Evolutionary conservation across 1,140 invertebrate species (phyloP), one percentile per base, ranked within the genome.

Genomic region (Zaprionus ghesquierei): DNA sequence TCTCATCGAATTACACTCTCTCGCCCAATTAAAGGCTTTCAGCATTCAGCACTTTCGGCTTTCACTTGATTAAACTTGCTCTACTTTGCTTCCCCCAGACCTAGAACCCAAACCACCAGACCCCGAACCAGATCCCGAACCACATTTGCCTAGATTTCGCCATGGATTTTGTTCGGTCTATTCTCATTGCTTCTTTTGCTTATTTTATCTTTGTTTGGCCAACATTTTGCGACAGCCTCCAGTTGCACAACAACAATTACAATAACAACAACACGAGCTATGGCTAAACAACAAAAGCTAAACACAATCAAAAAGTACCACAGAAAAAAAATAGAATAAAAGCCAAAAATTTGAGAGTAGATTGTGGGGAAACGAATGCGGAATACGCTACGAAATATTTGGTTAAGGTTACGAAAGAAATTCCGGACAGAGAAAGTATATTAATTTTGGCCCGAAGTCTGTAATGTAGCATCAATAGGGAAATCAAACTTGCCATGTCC

Each of bases 221-320:
- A 38, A 54, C 50, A 63, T 54, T 63, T 63, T 51, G 31, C 27
- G 9, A 51, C 29, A 51, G 44, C 58, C 58, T 62, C 13, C 49
- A 62, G 49, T 53, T 12, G 6, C 49, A 38, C 6, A 53, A 12
- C 49, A 50, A 22, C 55, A 44, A 60, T 15, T 23, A 35, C 5
- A 61, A 35, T 8, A 61, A 51, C 18, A 20, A 5, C 49, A 51
- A 27, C 13, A 49, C 4, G 13, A 51, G 22, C 23, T 13, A 51
- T 23, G 23, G 18, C 20, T 22, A 8, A 51, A 54, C 22, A 63
- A 63, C 31, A 63, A 54, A 63, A 41, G 61, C 61, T 9, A 54
- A 63, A 38, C 33, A 63, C 60, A 63, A 63, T 54, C 50, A 41
- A 54, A 63, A 63, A 63, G 35, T 54, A 38, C 8, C 15, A 51